A percentile compares a stretch with the other conserved stretches of the same genome.
These are phyloP conservation scores for Falco rusticolus DNA, from an alignment of 2,797 vertebrate genomes.

Conservation along the genomic window DNA sequence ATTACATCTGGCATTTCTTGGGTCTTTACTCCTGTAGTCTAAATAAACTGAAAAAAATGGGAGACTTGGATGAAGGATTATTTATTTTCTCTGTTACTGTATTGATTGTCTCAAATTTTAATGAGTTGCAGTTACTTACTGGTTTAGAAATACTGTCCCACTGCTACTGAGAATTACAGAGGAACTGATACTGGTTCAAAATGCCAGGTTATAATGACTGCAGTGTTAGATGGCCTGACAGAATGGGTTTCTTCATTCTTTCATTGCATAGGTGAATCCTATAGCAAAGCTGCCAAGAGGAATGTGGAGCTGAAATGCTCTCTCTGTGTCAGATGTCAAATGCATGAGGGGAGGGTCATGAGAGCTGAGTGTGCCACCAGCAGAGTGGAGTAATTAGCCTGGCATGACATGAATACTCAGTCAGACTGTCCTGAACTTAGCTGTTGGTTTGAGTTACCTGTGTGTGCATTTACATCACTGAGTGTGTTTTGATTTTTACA, in stretches of 20 bases:
- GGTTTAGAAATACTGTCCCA: background rate
- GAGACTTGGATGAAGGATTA: background rate
- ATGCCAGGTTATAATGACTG: background rate
- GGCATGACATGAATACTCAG: fast-evolving
- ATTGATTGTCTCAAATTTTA: background rate
- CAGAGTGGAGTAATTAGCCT: background rate
- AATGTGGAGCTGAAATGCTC: background rate
- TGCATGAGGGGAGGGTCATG: background rate
- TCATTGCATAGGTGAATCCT: background rate
- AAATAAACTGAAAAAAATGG: background rate
- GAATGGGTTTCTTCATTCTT: background rate
- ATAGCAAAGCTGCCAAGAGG: background rate
- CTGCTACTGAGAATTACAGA: background rate
- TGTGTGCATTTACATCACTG: background rate
- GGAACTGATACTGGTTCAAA: background rate
- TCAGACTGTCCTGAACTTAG: background rate
- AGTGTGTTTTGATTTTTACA: background rate
- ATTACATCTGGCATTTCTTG: background rate
- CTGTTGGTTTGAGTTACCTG: background rate
- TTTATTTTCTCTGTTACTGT: background rate
- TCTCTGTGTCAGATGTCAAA: background rate
- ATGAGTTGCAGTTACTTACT: background rate
- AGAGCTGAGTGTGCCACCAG: background rate
- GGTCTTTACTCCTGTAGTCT: background rate
- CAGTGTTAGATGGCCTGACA: background rate